These are phyloP conservation scores for Desmophyllum pertusum DNA, from an alignment of 92 coral and sea anemone genomes.

Conservation along the genomic window DNA sequence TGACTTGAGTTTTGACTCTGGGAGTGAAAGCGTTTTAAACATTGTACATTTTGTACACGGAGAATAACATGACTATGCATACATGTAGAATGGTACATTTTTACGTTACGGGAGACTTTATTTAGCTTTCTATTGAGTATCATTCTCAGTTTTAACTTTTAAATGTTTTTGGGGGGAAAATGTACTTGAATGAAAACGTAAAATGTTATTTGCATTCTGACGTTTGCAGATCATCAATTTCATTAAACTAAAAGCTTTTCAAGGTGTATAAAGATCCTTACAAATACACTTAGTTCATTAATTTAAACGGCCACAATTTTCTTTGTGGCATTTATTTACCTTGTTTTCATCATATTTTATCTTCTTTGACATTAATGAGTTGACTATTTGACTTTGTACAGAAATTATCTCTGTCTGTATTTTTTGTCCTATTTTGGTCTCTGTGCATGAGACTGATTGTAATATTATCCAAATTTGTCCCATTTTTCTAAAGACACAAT, in stretches of 20 bases:
- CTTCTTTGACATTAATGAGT: neutral
- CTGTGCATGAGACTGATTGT: neutral
- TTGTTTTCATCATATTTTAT: neutral
- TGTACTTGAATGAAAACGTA: neutral
- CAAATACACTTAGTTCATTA: neutral
- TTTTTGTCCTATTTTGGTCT: neutral
- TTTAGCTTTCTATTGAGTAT: neutral
- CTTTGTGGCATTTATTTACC: neutral
- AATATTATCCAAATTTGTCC: neutral
- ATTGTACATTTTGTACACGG: too few species aligned
- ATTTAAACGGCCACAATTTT: neutral
- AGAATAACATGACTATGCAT: too few species aligned
- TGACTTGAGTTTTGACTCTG: too few species aligned
- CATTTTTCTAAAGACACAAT: neutral
- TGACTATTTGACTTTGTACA: neutral
- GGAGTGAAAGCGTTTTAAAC: too few species aligned
- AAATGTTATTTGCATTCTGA: neutral
- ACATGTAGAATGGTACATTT: neutral
- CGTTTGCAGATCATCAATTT: neutral
- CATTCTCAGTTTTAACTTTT: neutral
- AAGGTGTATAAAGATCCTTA: neutral
- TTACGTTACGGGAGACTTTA: neutral
- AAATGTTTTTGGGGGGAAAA: neutral
- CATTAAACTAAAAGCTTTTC: neutral
- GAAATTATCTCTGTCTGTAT: neutral